Base-by-base conservation (phyloP, 92 coral and sea anemone genomes). In the Paramuricea clavata region DNA sequence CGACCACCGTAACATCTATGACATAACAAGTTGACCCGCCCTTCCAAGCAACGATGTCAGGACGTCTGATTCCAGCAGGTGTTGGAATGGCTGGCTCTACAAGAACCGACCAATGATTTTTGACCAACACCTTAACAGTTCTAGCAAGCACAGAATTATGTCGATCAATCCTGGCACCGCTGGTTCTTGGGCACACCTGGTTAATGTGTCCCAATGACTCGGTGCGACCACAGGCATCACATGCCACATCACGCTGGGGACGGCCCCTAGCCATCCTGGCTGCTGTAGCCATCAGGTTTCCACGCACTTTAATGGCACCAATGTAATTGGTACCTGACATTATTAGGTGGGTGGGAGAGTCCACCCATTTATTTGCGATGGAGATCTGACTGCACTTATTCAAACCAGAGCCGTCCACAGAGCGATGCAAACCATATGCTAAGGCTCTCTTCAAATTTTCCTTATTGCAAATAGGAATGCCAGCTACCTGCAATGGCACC, bases 151-250 rank as follows among this genome's bases (percentile, higher is more conserved):
- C n/a, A n/a, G n/a, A n/a, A n/a, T n/a, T n/a, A 43, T 81, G 91
- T 9, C 83, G 34, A 9, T 85, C 87, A 31, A 72, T 42, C 1
- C 91, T 17, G 5, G 77, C 23, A 1, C 64, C 83, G 25, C 70
- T 76, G 5, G 80, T 70, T 7, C 61, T 43, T 0, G 85, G 81
- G 32, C 90, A 87, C 6, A 82, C 78, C 83, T 80, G 83, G 1
- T 82, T 22, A 69, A 87, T 54, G 59, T 88, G 91, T 2, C 83
- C 87, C 15, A 88, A 26, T 26, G 87, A 43, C 87, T 49, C 87
- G 9, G 50, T 13, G 31, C 84, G 27, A 0, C 71, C 60, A 31
- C 91, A 43, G 2, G 62, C 59, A 8, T 83, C 92, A 43, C 88
- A 88, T 13, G 2, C 9, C 28, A n/a, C 25, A 26, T 7, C 7